Conservation (phyloP, 2,888 invertebrate genomes). For the Ligdia adustata region DNA sequence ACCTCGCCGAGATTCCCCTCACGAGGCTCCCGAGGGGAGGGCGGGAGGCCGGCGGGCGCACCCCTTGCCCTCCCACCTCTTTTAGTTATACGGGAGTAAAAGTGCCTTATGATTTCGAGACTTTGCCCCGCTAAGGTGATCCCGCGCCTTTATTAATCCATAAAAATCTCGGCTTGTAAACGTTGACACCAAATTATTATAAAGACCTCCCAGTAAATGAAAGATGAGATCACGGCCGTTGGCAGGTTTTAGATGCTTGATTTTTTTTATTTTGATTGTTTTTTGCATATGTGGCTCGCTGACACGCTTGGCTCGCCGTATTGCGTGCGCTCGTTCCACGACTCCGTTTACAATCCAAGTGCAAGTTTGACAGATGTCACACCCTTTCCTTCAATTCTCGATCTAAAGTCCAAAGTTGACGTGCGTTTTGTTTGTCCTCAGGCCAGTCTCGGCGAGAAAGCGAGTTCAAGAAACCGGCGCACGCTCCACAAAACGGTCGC, state of each 20-base stretch:
- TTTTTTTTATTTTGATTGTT: no score
- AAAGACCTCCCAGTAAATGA: constrained; percentile 46
- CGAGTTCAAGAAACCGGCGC: constrained; percentile 86
- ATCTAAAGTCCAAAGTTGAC: constrained; percentile 18
- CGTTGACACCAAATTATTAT: constrained; percentile 52
- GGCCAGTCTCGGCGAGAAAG: constrained; percentile 81
- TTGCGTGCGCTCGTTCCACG: constrained; percentile 27
- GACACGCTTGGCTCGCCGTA: constrained; percentile 8
- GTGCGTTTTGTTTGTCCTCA: constrained; percentile 51
- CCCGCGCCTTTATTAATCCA: constrained; percentile 64
- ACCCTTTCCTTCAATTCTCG: constrained; percentile 19
- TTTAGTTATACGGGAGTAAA: constrained; percentile 65
- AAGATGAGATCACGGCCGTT: constrained; percentile 24
- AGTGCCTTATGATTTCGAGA: constrained; percentile 72
- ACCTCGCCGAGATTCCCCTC: constrained; percentile 74
- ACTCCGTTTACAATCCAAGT: constrained; percentile 19
- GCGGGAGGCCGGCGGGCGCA: constrained; percentile 30
- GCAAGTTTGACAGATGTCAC: constrained; percentile 30
- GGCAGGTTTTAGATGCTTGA: no score
- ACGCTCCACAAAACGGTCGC: constrained; percentile 79
- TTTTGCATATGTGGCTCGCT: constrained; percentile 26
- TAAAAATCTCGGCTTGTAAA: constrained; percentile 55
- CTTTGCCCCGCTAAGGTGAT: constrained; percentile 53
- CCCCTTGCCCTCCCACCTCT: constrained; percentile 42
- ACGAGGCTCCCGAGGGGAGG: constrained; percentile 45